A percentile compares a stretch with the other conserved stretches of the same genome.
These are phyloP conservation scores for Numenius arquata DNA, from an alignment of 2,113 vertebrate species.

Conservation along the genomic window DNA sequence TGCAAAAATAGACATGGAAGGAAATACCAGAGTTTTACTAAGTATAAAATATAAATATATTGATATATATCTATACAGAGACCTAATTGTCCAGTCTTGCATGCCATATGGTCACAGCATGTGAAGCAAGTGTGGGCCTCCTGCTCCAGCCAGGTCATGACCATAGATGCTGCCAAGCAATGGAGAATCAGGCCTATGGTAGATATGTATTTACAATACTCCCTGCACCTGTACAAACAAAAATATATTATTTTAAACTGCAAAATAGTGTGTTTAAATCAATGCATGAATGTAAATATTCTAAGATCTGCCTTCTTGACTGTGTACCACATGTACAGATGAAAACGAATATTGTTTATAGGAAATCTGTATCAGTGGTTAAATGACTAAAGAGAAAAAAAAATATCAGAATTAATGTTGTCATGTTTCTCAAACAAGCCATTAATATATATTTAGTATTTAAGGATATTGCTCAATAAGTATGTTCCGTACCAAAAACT, in stretches of 20 bases:
- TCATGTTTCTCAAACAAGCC: slow-evolving; percentile 85
- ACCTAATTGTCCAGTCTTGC: slow-evolving; percentile 56
- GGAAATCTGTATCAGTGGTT: slow-evolving; percentile 71
- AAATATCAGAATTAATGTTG: slow-evolving; percentile 70
- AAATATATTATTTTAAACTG: slow-evolving; percentile 71
- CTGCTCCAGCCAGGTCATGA: slow-evolving; percentile 52
- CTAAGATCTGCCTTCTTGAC: slow-evolving; percentile 86
- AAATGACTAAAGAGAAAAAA: slow-evolving; percentile 76
- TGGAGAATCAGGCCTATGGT: slow-evolving; percentile 65
- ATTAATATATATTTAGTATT: slow-evolving; percentile 80
- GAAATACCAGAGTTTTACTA: slow-evolving; percentile 20
- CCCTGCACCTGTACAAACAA: slow-evolving; percentile 73
- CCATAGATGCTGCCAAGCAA: slow-evolving; percentile 68
- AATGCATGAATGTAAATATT: slow-evolving; percentile 94
- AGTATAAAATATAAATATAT: slow-evolving; percentile 56
- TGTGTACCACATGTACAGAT: slow-evolving; percentile 77
- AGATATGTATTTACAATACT: slow-evolving; percentile 78
- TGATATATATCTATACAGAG: slow-evolving; percentile 60
- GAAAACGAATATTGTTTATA: slow-evolving; percentile 77
- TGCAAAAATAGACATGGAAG: slow-evolving; percentile 74
- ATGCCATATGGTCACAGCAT: slow-evolving; percentile 42
- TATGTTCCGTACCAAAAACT: slow-evolving; percentile 79
- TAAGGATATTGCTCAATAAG: slow-evolving; percentile 78
- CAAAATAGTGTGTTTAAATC: slow-evolving; percentile 73
- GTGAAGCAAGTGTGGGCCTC: not conserved